These are phyloP conservation scores for Microcebus tavaratra DNA, from an alignment of 2,113 vertebrate genomes.

Conservation along the genomic window DNA sequence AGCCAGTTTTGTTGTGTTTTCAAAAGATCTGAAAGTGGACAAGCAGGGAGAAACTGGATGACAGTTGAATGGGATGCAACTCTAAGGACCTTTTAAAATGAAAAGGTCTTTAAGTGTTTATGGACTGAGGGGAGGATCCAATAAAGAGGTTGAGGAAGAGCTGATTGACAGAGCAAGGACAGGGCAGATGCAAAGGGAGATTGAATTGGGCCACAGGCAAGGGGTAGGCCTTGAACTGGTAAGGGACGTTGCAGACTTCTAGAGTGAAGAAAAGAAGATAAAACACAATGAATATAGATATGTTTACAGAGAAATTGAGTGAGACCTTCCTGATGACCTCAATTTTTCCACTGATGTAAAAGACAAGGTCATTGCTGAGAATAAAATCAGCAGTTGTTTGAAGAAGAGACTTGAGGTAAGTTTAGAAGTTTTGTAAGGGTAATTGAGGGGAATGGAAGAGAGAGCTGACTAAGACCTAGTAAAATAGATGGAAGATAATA, in stretches of 20 bases:
- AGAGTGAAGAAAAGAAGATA: conserved; percentile 32
- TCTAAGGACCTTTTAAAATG: neutral
- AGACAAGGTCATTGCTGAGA: conserved; percentile 58
- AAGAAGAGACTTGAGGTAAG: conserved; percentile 26
- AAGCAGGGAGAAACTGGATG: neutral
- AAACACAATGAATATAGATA: conserved; percentile 68
- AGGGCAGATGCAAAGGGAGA: neutral
- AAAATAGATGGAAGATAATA: neutral
- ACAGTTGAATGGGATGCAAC: neutral
- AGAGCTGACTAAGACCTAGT: neutral
- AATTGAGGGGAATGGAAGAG: neutral
- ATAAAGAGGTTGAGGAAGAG: conserved; percentile 31
- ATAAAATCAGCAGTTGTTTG: conserved; percentile 52
- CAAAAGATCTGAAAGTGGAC: neutral
- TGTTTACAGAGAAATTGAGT: conserved; percentile 66
- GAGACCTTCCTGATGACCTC: conserved; percentile 60
- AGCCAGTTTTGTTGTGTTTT: conserved; percentile 10
- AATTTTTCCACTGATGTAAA: conserved; percentile 62
- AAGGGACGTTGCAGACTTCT: neutral
- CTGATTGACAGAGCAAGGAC: conserved; percentile 27
- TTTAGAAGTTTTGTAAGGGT: conserved; percentile 6
- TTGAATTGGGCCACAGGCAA: neutral
- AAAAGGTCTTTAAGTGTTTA: conserved; percentile 43
- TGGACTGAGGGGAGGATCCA: neutral
- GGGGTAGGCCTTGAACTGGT: conserved; percentile 39